Evolutionary conservation across 2,113 vertebrate species (phyloP), one percentile per base, ranked within the genome.

Genomic region (Orientallactaga bullata): DNA sequence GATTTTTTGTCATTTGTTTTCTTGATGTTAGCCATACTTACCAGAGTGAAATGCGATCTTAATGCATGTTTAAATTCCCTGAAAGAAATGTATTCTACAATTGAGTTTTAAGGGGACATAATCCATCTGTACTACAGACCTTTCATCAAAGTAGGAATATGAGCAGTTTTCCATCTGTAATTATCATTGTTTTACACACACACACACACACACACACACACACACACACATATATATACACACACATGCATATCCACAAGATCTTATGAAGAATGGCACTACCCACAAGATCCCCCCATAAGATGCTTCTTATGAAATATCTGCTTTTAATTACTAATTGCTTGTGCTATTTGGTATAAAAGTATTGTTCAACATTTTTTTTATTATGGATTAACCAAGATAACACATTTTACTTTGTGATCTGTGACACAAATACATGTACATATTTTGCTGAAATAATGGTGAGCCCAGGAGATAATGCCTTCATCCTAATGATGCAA

Each of bases 341-440:
- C 6, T 0, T 90, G 65, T 89, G 65, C 12, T 68, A 1, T 71
- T 84, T 60, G 23, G 61, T 60, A 90, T 10, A 80, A 76, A 1
- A 23, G 21, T 24, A 60, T 66, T 92, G 89, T 92, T 55, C 30
- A 89, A 96, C 73, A 17, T 82, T 91, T 89, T 82, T 91, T 89
- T 72, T 66, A 35, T 39, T 79, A 60, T 66, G 26, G 63, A 30
- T 68, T 68, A 85, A 68, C 26, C 10, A 60, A 94, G 26, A 76
- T 2, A 88, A 73, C 30, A 60, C 37, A 61, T 88, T 94, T 90
- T 81, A 47, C 35, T 13, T 61, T 77, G 23, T 66, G 13, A 85
- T 61, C 60, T 23, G 1, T 90, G 80, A 73, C 4, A 39, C 30
- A 78, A 82, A 87, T 16, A 32, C 28, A 66, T 30, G 21, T 81